phyloP scores from a whole-genome alignment of 2,888 invertebrate genomes.

The Cactoblastis cactorum region DNA sequence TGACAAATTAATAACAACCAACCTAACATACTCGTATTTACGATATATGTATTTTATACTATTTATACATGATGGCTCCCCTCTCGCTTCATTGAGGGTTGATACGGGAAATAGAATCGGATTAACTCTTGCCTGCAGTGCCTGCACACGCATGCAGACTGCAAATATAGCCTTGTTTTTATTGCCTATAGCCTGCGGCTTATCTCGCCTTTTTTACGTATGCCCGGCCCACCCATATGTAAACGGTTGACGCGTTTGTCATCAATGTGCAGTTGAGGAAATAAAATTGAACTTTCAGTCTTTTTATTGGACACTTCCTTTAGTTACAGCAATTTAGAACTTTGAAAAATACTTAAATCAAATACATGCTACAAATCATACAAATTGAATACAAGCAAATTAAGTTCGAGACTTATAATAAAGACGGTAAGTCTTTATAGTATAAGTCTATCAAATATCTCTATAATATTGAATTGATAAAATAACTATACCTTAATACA shows the following conservation, averaged over 20 bases:
- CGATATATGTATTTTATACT: too few relatives aligned
- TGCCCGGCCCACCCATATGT: constrained; percentile 15
- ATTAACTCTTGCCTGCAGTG: constrained; percentile 30
- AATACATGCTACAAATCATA: too few relatives aligned
- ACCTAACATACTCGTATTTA: too few relatives aligned
- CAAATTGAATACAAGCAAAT: too few relatives aligned
- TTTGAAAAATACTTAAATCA: too few relatives aligned
- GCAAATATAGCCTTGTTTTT: constrained; percentile 17
- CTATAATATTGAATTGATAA: too few relatives aligned
- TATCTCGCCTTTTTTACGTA: constrained; percentile 18
- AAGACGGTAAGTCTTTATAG: too few relatives aligned
- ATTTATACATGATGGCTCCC: neutral
- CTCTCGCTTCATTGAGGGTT: constrained; percentile 10
- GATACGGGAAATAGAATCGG: constrained; percentile 40
- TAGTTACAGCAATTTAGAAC: too few relatives aligned
- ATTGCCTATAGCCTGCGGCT: constrained; percentile 19
- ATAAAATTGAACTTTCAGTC: neutral
- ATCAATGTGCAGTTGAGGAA: constrained; percentile 16
- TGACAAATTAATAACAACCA: too few relatives aligned
- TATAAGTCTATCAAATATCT: too few relatives aligned
- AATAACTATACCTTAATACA: too few relatives aligned
- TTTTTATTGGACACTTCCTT: neutral
- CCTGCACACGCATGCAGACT: constrained; percentile 5
- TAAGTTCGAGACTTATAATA: too few relatives aligned
- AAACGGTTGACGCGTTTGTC: constrained; percentile 23